Conservation (phyloP, 2,888 invertebrate genomes). For the Parelbella ahira region DNA sequence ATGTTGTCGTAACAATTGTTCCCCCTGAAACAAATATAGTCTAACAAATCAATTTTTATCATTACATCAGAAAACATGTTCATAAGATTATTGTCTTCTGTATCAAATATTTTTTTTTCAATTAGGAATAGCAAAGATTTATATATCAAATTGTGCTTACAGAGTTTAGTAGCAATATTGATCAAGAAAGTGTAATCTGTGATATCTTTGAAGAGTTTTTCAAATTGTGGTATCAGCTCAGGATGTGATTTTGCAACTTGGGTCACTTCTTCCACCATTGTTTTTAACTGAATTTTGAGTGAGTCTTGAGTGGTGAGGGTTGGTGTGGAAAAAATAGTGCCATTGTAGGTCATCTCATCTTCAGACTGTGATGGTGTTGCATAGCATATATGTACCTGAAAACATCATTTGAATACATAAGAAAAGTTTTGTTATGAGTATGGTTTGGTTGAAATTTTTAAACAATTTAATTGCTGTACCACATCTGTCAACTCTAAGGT, state of each 20-base stretch:
- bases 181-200: slow-evolving; percentile 51
- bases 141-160: slow-evolving; percentile 48
- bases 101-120: slow-evolving; percentile 51
- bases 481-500: too few relatives aligned
- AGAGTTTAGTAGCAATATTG: slow-evolving; percentile 45
- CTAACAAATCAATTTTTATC: slow-evolving; percentile 64
- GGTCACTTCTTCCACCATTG: slow-evolving; percentile 36
- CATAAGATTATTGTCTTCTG: slow-evolving; percentile 39
- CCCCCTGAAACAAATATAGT: slow-evolving; percentile 63
- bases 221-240: slow-evolving; percentile 44
- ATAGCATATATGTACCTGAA: slow-evolving; percentile 42
- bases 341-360: slow-evolving; percentile 26
- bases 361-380: slow-evolving; percentile 33
- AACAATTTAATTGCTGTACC: too few relatives aligned
- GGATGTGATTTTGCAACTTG: slow-evolving; percentile 29
- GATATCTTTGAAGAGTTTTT: slow-evolving; percentile 54
- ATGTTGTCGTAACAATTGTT: slow-evolving; percentile 50
- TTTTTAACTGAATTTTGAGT: slow-evolving; percentile 48
- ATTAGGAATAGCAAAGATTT: slow-evolving; percentile 56
- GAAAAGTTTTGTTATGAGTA: too few relatives aligned
- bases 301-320: slow-evolving; percentile 51
- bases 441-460: too few relatives aligned
- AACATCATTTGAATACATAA: too few relatives aligned
- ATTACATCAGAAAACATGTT: slow-evolving; percentile 49
- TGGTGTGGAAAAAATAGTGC: slow-evolving; percentile 30